Evolutionary conservation across 2,888 invertebrate species (phyloP), one percentile per base, ranked within the genome.

Genomic region (Melieria crassipennis): DNA sequence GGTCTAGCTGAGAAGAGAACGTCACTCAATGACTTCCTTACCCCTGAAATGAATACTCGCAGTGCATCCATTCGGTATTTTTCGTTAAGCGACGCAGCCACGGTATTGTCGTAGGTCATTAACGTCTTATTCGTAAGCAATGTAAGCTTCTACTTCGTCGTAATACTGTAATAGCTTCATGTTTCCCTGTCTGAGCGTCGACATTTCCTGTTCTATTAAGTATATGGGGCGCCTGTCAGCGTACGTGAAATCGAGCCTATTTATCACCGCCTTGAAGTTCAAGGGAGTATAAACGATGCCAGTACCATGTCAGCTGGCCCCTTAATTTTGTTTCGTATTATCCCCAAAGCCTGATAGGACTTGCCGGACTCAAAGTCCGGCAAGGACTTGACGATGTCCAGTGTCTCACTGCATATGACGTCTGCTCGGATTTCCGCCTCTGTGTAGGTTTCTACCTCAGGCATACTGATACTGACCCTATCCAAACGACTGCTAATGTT

Each of bases 201-300:
- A 3, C 30, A 30, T 30, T 30, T 30, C 30, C 30, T 30, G 30
- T 30, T 30, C 30, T 30, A 75, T 64, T 30, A 73, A 47, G 42
- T 72, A 73, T 11, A 72, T 74, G 9, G 72, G 73, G 5, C 46
- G 62, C 46, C 70, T 72, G 43, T 73, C 69, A 4, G 69, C 50
- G 46, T 72, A 72, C 11, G 74, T 71, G 63, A 73, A 73, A 55
- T 76, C 69, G 7, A 74, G 13, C 47, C 75, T 71, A 56, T 56
- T 64, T n/a, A 76, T 48, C 9, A 75, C 72, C 5, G 75, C 72
- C 13, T 58, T 58, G 61, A 74, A 74, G 60, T 73, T 75, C 7
- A 74, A 43, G 9, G 64, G 69, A 42, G 73, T 74, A 16, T 16
- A 55, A 72, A 71, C 16, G 16, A 71, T 13, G 69, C 55, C 11